Evolutionary conservation across 2,888 invertebrate genomes (phyloP), one percentile per base, ranked within the genome.

Genomic region (Noctua janthe): DNA sequence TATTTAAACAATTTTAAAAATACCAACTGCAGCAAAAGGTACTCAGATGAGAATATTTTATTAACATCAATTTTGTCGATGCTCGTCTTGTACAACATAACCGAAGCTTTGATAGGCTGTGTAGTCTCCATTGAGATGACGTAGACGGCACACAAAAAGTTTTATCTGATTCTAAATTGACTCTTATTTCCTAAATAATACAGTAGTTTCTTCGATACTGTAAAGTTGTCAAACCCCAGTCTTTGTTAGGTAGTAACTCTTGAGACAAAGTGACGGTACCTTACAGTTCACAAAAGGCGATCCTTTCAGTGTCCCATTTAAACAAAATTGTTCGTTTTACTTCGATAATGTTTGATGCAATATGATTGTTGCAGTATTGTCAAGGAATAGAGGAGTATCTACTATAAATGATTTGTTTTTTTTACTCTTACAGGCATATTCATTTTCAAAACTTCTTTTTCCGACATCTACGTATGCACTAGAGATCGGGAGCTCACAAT

Each of bases 261-360:
- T 87, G 89, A 92, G 91, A 92, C 92, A 94, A 92, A 92, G 91
- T 92, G 91, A 93, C 90, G 91, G 91, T 90, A 87, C 89, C 84
- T 88, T 85, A 86, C 86, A 83, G 85, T 85, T 90, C 85, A 90
- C 91, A 91, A 91, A 91, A 89, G 86, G 85, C 84, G 77, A 81
- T 87, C 84, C 88, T 89, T 89, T 89, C 87, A 90, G 79, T 87
- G 85, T 78, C 89, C 89, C 90, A 91, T 92, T 93, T 93, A 90
- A 90, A 77, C 56, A 43, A 17, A 78, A 78, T 80, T 87, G 82
- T 74, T 75, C 72, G 51, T 84, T 84, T 78, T 81, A 80, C 81
- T 85, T 80, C 4, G 49, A 71, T 76, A 80, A 80, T 78, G 20
- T 76, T 83, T 71, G 70, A 76, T 74, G 35, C 77, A 74, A 71